phyloP scores from a whole-genome alignment of 2,888 invertebrate species.

The Ophioninae sp. region DNA sequence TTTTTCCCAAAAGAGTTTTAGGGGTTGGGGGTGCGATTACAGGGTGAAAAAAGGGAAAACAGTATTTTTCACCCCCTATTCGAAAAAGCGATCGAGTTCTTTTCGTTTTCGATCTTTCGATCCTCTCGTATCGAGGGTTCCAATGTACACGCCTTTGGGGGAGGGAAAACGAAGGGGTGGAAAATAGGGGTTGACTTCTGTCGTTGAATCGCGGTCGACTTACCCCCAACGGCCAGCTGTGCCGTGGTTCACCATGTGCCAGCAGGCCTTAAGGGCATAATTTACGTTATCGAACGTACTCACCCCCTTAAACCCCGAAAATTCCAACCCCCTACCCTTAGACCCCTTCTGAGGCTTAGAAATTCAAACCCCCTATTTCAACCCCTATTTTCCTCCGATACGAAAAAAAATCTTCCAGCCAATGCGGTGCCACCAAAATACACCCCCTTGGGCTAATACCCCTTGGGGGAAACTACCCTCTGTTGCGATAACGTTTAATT shows the following conservation, averaged over 20 bases:
- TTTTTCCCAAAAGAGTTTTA: neutral
- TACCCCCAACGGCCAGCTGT: slow-evolving; percentile 18
- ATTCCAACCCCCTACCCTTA: neutral
- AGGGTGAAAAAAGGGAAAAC: neutral
- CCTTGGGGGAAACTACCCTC: slow-evolving; percentile 15
- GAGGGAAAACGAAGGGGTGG: neutral
- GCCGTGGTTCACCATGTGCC: slow-evolving; percentile 18
- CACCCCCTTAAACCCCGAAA: no score
- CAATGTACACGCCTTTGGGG: no score
- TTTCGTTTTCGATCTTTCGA: neutral
- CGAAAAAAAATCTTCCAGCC: slow-evolving; percentile 29
- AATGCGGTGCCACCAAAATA: neutral
- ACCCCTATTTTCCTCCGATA: neutral
- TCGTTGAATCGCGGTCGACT: neutral
- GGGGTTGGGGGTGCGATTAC: slow-evolving; percentile 16
- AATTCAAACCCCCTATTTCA: neutral
- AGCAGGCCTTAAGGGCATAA: slow-evolving; percentile 43
- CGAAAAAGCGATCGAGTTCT: neutral
- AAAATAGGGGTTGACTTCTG: slow-evolving; percentile 24
- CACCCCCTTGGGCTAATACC: slow-evolving; percentile 21
- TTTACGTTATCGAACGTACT: slow-evolving; percentile 47
- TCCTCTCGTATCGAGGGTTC: neutral
- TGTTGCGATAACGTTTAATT: slow-evolving; percentile 71
- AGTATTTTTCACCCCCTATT: neutral
- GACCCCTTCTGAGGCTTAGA: neutral